These are phyloP conservation scores for Clytia hemisphaerica DNA, from an alignment of 30 jellyfish, hydroid and myxozoan species.

Conservation along the genomic window DNA sequence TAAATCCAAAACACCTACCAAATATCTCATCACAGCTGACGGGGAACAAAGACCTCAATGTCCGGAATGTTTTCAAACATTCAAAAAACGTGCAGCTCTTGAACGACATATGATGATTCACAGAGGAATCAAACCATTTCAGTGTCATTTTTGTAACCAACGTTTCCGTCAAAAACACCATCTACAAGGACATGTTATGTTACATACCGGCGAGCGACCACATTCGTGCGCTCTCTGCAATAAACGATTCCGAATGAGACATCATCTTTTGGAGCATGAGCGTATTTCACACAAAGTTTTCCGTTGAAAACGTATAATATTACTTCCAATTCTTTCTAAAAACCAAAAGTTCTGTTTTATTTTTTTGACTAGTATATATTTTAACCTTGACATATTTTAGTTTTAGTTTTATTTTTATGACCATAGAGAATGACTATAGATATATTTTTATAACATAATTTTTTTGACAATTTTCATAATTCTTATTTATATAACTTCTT, in stretches of 20 bases:
- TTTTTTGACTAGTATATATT: no score
- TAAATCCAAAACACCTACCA: background rate
- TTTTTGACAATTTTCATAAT: no score
- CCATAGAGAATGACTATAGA: no score
- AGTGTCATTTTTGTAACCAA: slow-evolving; percentile 31
- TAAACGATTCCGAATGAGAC: slow-evolving; percentile 25
- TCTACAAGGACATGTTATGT: slow-evolving; percentile 32
- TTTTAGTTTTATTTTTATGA: no score
- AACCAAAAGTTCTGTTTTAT: no score
- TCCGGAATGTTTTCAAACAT: slow-evolving; percentile 33
- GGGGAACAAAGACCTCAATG: slow-evolving; percentile 34
- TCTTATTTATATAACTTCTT: no score
- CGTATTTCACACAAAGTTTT: slow-evolving; percentile 31
- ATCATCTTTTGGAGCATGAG: slow-evolving; percentile 32
- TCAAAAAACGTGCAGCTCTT: slow-evolving; percentile 27
- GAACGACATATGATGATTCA: slow-evolving; percentile 42
- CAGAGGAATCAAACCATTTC: slow-evolving; percentile 31
- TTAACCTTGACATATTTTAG: no score
- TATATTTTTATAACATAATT: no score
- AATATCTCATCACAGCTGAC: background rate
- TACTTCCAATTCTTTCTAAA: no score
- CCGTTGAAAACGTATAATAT: no score
- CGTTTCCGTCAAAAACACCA: slow-evolving; percentile 32
- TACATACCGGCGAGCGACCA: slow-evolving; percentile 40
- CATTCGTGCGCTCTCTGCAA: slow-evolving; percentile 32